A percentile compares a stretch with the other conserved stretches of the same genome.
Evolutionary conservation across 2,113 vertebrate genomes (phyloP).

Genomic region (Muscicapa adusta): DNA sequence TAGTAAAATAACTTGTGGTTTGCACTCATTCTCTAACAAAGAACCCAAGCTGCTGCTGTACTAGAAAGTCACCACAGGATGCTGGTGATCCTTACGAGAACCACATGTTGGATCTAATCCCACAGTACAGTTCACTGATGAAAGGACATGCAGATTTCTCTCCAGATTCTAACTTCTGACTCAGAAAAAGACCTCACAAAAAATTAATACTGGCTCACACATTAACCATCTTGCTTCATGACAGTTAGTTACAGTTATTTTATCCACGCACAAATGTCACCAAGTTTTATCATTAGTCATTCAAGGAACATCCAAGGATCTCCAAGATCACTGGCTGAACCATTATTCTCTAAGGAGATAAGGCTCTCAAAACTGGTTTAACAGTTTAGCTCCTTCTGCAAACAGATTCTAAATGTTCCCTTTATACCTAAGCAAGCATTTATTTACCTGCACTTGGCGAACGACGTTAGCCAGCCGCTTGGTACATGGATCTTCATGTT

Average conservation of each 20-base stretch:
- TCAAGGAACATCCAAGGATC: background rate
- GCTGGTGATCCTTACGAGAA: background rate
- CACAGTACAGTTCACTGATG: background rate
- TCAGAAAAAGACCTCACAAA: background rate
- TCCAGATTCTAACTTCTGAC: background rate
- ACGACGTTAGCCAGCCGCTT: slow-evolving; percentile 93
- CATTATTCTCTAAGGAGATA: background rate
- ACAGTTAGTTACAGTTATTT: background rate
- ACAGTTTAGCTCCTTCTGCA: background rate
- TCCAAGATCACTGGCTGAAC: background rate
- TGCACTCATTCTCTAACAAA: background rate
- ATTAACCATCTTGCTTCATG: background rate
- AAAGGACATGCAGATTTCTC: background rate
- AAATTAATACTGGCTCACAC: background rate
- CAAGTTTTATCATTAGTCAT: background rate
- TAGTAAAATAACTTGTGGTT: background rate
- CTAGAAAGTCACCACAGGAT: background rate
- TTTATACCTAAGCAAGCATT: background rate
- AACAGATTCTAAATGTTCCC: background rate
- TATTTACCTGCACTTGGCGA: slow-evolving; percentile 92
- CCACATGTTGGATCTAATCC: background rate
- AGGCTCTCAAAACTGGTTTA: background rate
- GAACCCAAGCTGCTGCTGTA: background rate
- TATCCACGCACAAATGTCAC: background rate
- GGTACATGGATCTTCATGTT: slow-evolving; percentile 91